Evolutionary conservation across 2,888 invertebrate species (phyloP).

Genomic region (Cheilosia scutellata): DNA sequence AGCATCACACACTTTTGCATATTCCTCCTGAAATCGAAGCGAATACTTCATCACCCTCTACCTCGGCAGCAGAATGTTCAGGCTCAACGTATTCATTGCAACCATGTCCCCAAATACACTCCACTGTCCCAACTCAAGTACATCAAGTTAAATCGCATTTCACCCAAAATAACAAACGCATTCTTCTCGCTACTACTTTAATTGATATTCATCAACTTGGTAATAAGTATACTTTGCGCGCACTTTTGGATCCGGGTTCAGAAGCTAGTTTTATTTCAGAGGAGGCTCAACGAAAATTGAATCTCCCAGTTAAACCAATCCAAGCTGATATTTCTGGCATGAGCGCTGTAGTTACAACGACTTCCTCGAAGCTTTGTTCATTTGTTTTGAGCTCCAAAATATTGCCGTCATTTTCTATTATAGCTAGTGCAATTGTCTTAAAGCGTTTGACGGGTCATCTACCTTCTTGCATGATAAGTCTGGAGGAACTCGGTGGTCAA

Average conservation of each 20-base stretch:
- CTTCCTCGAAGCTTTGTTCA: slow-evolving; percentile 15
- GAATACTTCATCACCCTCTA: background rate
- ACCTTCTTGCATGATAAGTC: slow-evolving; percentile 1
- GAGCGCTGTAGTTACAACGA: slow-evolving; percentile 5
- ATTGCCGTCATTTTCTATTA: background rate
- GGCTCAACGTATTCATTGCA: background rate
- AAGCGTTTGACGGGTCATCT: slow-evolving; percentile 30
- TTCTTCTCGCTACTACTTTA: slow-evolving; percentile 11
- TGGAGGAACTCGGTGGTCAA: background rate
- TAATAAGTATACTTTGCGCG: background rate
- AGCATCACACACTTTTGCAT: slow-evolving; percentile 2
- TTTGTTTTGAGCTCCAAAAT: background rate
- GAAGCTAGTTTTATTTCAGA: slow-evolving; percentile 13
- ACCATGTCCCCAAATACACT: background rate
- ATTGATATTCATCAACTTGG: background rate
- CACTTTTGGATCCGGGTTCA: slow-evolving; percentile 17
- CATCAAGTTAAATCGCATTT: background rate
- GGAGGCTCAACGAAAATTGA: background rate
- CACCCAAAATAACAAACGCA: background rate
- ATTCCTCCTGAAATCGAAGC: background rate
- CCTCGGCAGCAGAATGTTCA: background rate
- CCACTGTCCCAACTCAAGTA: background rate
- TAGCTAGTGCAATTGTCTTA: slow-evolving; percentile 9
- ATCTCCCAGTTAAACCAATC: background rate
- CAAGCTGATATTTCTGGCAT: slow-evolving; percentile 23